Conservation (phyloP, 2,888 invertebrate species). For the Anthrax anthrax region DNA sequence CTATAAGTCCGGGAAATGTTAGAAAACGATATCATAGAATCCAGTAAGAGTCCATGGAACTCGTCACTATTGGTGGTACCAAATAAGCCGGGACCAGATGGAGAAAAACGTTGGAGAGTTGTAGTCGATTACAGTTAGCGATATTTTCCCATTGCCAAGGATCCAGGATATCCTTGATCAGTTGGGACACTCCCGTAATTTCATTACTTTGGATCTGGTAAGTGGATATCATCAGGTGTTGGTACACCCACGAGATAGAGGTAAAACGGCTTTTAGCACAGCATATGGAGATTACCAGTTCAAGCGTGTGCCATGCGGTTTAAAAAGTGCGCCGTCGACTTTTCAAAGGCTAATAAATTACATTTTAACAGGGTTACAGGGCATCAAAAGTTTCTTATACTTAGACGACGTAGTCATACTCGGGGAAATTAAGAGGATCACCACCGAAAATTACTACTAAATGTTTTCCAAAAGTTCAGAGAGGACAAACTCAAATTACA, state of each 20-base stretch:
- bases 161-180: slow-evolving; percentile 12
- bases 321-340: slow-evolving; percentile 27
- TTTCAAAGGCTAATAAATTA: slow-evolving; percentile 28
- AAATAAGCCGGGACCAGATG: too few species aligned
- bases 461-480: slow-evolving; percentile 15
- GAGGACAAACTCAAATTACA: slow-evolving; percentile 16
- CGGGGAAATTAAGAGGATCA: slow-evolving; percentile 16
- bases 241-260: slow-evolving; percentile 5
- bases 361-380: slow-evolving; percentile 22
- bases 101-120: slow-evolving; percentile 20
- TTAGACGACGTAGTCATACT: slow-evolving; percentile 8
- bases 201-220: slow-evolving; percentile 10
- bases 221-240: slow-evolving; percentile 13
- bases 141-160: slow-evolving; percentile 7
- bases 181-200: slow-evolving; percentile 10
- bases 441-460: slow-evolving; percentile 10
- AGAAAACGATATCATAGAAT: slow-evolving; percentile 16
- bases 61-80: not conserved
- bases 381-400: slow-evolving; percentile 9
- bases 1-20: slow-evolving; percentile 12
- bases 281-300: slow-evolving; percentile 7
- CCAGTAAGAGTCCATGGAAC: slow-evolving; percentile 13
- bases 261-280: slow-evolving; percentile 12
- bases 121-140: slow-evolving; percentile 17
- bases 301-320: slow-evolving; percentile 23